Evolutionary conservation across 2,888 invertebrate genomes (phyloP).

Genomic region (Aphrophora alni): DNA sequence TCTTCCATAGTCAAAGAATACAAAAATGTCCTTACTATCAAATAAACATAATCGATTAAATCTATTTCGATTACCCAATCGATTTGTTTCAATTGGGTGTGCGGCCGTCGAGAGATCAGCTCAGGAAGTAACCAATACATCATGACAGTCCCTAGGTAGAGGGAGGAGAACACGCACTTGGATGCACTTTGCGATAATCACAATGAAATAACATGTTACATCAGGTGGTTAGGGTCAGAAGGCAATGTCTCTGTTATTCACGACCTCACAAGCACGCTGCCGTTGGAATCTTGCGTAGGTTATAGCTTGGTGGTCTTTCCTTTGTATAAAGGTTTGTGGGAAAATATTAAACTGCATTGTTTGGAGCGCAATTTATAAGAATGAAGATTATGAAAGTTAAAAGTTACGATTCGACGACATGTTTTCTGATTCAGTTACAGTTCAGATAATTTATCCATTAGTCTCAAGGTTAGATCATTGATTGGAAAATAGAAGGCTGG

Average conservation of each 20-base stretch:
- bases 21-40: no score
- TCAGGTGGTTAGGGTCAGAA: background rate
- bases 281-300: background rate
- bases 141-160: background rate
- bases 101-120: background rate
- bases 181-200: background rate
- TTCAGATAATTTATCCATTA: no score
- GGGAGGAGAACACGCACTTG: background rate
- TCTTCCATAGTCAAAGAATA: no score
- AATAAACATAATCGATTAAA: no score
- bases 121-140: background rate
- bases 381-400: no score
- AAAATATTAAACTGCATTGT: background rate
- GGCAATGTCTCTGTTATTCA: background rate
- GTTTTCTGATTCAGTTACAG: no score
- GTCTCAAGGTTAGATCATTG: no score
- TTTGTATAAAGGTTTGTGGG: background rate
- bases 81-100: background rate
- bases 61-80: no score
- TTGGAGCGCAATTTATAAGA: no score
- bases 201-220: background rate
- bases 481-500: no score
- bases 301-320: background rate
- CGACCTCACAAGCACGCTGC: background rate
- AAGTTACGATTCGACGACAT: no score